phyloP scores from a whole-genome alignment of 2,797 vertebrate species.

The Gallinago nigripennis region DNA sequence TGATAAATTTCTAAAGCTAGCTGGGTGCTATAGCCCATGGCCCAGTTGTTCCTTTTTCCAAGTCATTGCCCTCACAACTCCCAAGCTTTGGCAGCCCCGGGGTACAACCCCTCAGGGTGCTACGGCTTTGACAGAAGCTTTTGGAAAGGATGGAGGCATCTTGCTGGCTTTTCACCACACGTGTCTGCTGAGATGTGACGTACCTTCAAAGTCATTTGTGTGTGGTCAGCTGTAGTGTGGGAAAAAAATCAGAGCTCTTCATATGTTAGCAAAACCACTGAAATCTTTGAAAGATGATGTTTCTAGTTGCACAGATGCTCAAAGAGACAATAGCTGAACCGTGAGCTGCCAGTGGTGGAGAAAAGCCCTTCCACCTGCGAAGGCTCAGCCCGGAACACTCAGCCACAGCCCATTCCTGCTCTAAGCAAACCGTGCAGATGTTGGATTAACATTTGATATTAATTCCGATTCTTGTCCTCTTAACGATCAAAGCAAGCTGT shows the following conservation, averaged over 20 bases:
- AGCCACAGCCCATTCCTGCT: not conserved
- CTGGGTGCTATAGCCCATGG: not conserved
- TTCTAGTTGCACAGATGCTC: not conserved
- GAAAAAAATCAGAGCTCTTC: not conserved
- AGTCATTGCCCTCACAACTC: not conserved
- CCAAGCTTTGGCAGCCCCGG: not conserved
- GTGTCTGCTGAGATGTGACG: not conserved
- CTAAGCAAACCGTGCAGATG: not conserved
- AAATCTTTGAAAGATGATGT: not conserved
- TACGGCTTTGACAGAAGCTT: not conserved
- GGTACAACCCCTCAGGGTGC: not conserved
- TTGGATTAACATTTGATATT: slow-evolving; percentile 7
- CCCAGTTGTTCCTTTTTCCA: not conserved
- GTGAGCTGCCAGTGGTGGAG: not conserved
- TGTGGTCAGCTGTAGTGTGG: not conserved
- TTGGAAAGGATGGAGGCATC: not conserved
- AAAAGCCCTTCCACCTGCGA: not conserved
- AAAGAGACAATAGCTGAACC: not conserved
- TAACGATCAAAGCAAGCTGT: not conserved
- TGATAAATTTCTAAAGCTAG: slow-evolving; percentile 42
- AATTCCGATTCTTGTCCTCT: not conserved
- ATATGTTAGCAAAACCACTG: not conserved
- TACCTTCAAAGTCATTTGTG: not conserved
- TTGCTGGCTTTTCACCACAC: not conserved
- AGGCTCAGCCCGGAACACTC: not conserved